Evolutionary conservation across 2,113 vertebrate species (phyloP).

Genomic region (Lucifuga dentata): DNA sequence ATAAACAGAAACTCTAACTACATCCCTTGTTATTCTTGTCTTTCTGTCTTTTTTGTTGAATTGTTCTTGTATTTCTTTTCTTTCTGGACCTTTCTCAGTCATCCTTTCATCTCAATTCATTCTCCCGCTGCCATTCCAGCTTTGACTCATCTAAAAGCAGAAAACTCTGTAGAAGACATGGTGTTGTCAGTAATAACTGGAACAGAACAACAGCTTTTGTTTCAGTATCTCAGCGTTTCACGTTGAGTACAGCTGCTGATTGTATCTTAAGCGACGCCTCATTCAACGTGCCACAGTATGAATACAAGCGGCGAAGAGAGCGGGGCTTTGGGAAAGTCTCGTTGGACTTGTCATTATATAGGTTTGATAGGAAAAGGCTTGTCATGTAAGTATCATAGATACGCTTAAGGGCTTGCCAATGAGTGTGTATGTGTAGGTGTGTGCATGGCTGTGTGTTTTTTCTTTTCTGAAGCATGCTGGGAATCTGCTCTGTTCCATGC

Average conservation of each 20-base stretch:
- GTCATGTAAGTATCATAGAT: not conserved
- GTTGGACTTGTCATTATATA: slow-evolving; percentile 11
- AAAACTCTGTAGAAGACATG: slow-evolving; percentile 31
- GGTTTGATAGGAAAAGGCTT: slow-evolving; percentile 22
- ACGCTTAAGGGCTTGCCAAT: slow-evolving; percentile 13
- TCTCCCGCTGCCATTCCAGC: slow-evolving; percentile 8
- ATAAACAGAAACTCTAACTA: slow-evolving; percentile 8
- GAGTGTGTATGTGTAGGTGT: slow-evolving; percentile 7
- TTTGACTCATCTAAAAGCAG: slow-evolving; percentile 34
- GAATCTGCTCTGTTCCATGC: slow-evolving; percentile 52
- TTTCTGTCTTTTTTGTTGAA: not conserved
- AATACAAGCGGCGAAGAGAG: slow-evolving; percentile 34
- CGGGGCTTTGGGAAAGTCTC: slow-evolving; percentile 30
- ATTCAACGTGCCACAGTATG: slow-evolving; percentile 45
- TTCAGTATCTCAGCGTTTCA: slow-evolving; percentile 41
- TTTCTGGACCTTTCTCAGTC: slow-evolving; percentile 1
- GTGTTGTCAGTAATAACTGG: slow-evolving; percentile 38
- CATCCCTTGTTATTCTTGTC: slow-evolving; percentile 4
- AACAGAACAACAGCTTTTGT: slow-evolving; percentile 48
- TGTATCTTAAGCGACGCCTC: slow-evolving; percentile 48
- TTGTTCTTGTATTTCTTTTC: slow-evolving; percentile 8
- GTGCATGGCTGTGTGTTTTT: slow-evolving; percentile 45
- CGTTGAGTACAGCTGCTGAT: slow-evolving; percentile 31
- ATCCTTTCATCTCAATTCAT: slow-evolving; percentile 22
- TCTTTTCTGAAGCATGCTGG: slow-evolving; percentile 53